Base-by-base conservation (phyloP, 2,888 invertebrate genomes). In the Lycia hirtaria region DNA sequence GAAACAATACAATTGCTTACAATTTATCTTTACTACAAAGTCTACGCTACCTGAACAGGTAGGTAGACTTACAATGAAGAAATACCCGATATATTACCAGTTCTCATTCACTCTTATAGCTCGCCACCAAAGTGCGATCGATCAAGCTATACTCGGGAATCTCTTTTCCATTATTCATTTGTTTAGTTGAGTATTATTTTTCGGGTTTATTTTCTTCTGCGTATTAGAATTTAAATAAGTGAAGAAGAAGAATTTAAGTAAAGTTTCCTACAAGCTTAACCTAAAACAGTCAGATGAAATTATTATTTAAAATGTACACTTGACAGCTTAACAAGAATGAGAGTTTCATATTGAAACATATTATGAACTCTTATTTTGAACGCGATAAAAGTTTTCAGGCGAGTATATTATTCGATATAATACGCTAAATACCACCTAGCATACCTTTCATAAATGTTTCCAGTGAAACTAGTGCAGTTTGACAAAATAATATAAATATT, bases 101-200 rank as follows among this genome's bases (percentile, higher is more conserved):
- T 49, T 52, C 60, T 58, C 40, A 49, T 64, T 69, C 58, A 56
- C 37, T 56, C 47, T 63, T 62, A 50, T 58, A 49, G 12, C 4
- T 32, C 32, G 3, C 32, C 60, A 47, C 49, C 15, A 17, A 50
- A 35, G 41, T 56, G 49, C 38, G 60, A 69, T 69, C 62, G 56
- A 73, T 71, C 69, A 68, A 64, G 61, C 56, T 54, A 35, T 66
- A 37, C 41, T n/a, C 52, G 56, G 53, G 48, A n/a, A 47, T 26
- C 54, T 59, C 41, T 65, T 41, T 43, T 56, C 41, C 40, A 65
- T 61, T 67, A 64, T 67, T 62, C 65, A 66, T 54, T n/a, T 58
- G 51, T 28, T 47, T 47, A 53, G 35, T 55, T 40, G 50, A 51
- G 58, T 66, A 55, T 49, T 53, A 51, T 32, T 49, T 38, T 56